Conservation (phyloP, 1,140 invertebrate species). For the Calephelis nemesis region DNA sequence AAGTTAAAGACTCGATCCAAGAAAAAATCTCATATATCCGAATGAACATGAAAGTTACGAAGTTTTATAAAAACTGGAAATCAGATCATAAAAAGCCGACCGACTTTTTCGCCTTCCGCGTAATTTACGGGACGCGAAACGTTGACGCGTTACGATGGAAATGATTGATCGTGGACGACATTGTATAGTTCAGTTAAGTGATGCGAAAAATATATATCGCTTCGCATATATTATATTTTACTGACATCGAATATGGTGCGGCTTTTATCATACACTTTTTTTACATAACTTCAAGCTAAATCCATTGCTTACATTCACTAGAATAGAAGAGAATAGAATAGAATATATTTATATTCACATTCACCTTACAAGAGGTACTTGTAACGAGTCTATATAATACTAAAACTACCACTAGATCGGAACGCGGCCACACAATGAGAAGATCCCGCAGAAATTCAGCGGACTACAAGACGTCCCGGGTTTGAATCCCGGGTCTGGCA, state of each 20-base stretch:
- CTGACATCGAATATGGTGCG: neutral
- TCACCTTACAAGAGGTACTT: too few relatives aligned
- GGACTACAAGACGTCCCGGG: too few relatives aligned
- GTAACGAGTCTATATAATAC: too few relatives aligned
- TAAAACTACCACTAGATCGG: too few relatives aligned
- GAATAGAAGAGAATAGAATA: too few relatives aligned
- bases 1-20: too few relatives aligned
- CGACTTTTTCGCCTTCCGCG: constrained; percentile 2
- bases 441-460: too few relatives aligned
- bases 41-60: neutral
- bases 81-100: constrained; percentile 5
- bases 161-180: constrained; percentile 11
- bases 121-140: constrained; percentile 4
- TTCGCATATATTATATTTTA: constrained; percentile 6
- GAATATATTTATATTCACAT: too few relatives aligned
- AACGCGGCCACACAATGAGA: too few relatives aligned
- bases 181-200: constrained; percentile 13
- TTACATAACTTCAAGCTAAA: neutral
- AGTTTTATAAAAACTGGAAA: constrained; percentile 12
- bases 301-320: too few relatives aligned
- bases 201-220: constrained; percentile 13
- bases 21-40: neutral
- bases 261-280: neutral
- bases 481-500: too few relatives aligned
- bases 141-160: constrained; percentile 11